Conservation (phyloP, 1,140 invertebrate species). For the Teleopsis dalmanni region DNA sequence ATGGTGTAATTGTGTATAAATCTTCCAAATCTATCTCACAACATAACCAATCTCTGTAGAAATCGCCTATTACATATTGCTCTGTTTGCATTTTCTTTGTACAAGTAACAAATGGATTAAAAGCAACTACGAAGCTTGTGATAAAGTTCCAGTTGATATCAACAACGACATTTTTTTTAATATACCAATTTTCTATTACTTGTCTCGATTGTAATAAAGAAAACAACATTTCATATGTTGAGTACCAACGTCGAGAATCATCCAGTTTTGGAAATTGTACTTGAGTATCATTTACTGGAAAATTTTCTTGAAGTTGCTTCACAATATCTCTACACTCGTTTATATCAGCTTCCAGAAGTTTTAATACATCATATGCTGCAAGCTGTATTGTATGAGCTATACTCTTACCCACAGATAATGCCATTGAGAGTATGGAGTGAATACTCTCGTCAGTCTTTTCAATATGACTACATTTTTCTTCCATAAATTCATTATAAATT, state of each 20-base stretch:
- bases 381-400: neutral
- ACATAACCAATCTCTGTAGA: constrained; percentile 5
- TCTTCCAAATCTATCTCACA: constrained; percentile 3
- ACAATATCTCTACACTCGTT: neutral
- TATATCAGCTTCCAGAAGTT: neutral
- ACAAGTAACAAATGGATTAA: neutral
- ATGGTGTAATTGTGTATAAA: neutral
- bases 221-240: neutral
- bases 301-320: neutral
- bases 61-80: constrained; percentile 6
- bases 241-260: neutral
- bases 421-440: neutral
- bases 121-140: neutral
- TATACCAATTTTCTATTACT: too few species aligned
- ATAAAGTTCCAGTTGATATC: constrained; percentile 1
- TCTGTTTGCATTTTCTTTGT: neutral
- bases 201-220: too few species aligned
- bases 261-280: neutral
- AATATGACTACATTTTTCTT: neutral
- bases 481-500: neutral
- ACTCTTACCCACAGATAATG: neutral
- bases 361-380: constrained; percentile 1
- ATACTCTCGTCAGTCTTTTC: neutral
- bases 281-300: too few species aligned
- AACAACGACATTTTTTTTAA: too few species aligned